phyloP scores from a whole-genome alignment of 2,797 vertebrate genomes.

The Leptatherina wallacei region DNA sequence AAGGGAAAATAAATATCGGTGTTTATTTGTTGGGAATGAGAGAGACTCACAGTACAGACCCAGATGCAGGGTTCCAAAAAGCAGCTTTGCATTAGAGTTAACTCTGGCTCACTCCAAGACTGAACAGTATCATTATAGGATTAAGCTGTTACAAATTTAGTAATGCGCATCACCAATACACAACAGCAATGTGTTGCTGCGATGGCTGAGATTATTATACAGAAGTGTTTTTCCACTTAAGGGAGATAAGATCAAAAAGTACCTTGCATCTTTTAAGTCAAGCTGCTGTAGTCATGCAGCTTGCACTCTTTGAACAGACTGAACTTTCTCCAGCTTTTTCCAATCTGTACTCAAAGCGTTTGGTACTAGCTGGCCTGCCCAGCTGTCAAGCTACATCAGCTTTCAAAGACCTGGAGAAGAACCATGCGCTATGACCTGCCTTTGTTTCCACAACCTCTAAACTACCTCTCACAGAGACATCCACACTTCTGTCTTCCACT shows the following conservation, averaged over 20 bases:
- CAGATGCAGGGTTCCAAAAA: slow-evolving; percentile 36
- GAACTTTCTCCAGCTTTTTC: slow-evolving; percentile 37
- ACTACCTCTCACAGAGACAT: slow-evolving; percentile 52
- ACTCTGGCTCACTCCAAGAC: slow-evolving; percentile 24
- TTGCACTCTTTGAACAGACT: slow-evolving; percentile 21
- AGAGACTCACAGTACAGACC: slow-evolving; percentile 36
- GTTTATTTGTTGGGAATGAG: slow-evolving; percentile 59
- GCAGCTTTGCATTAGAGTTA: slow-evolving; percentile 8
- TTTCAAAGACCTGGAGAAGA: slow-evolving; percentile 65
- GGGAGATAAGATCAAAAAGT: slow-evolving; percentile 6
- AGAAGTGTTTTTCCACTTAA: background rate
- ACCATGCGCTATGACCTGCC: slow-evolving; percentile 63
- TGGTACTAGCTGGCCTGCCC: slow-evolving; percentile 44
- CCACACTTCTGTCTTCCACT: slow-evolving; percentile 59
- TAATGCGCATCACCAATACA: background rate
- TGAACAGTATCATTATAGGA: slow-evolving; percentile 10
- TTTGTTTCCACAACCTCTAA: slow-evolving; percentile 62
- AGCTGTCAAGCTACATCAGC: slow-evolving; percentile 74
- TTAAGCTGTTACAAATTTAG: slow-evolving; percentile 17
- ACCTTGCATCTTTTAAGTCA: background rate
- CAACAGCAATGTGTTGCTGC: background rate
- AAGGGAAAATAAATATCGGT: slow-evolving; percentile 70
- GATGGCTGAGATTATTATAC: background rate
- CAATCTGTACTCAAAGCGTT: slow-evolving; percentile 39
- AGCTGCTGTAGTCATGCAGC: slow-evolving; percentile 16